phyloP scores from a whole-genome alignment of 2,888 invertebrate genomes.

The Caenorhabditis sp. region DNA sequence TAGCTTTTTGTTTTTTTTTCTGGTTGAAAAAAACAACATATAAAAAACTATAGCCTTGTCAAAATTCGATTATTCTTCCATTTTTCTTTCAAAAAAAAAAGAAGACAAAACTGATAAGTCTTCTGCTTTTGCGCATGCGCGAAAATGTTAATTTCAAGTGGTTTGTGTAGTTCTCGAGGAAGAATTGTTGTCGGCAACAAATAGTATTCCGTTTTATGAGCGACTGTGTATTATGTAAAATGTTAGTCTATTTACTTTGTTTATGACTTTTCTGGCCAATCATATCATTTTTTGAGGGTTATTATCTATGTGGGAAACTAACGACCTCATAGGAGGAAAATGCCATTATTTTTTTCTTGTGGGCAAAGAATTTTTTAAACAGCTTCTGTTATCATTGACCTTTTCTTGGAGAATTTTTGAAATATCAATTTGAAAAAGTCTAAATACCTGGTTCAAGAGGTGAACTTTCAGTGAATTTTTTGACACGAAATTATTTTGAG shows the following conservation, averaged over 20 bases:
- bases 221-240: background rate
- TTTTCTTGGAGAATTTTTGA: background rate
- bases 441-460: no score
- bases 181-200: background rate
- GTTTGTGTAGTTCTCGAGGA: background rate
- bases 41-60: no score
- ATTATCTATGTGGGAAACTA: background rate
- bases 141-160: conserved; percentile 1
- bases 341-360: no score
- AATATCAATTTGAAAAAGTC: no score
- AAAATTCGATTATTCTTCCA: background rate
- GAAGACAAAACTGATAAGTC: background rate
- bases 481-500: no score
- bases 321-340: no score
- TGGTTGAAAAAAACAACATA: background rate
- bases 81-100: background rate
- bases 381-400: background rate
- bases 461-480: no score
- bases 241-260: background rate
- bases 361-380: no score
- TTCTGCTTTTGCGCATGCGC: background rate
- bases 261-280: background rate
- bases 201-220: background rate
- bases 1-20: background rate
- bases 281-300: background rate